Evolutionary conservation across 92 coral and sea anemone species (phyloP), one percentile per base, ranked within the genome.

Genomic region (Epizoanthus stellaris): DNA sequence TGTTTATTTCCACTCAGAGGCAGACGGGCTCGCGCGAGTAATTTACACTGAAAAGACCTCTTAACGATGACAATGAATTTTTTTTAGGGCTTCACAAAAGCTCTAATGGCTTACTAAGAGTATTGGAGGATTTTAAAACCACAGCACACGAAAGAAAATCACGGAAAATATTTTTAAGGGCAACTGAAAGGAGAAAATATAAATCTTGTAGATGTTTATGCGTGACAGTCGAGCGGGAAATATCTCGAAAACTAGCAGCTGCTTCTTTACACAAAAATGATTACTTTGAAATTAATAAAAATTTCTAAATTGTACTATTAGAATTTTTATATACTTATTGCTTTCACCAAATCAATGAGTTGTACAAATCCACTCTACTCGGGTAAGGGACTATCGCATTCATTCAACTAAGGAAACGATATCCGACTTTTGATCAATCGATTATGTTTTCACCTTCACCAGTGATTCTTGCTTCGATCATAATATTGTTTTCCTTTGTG

Each of bases 281-380:
- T 94, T 85, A 94, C 85, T 80, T 87, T 80, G 85, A 85, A 85
- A 92, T 88, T 94, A 94, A 94, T 90, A 61, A 92, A 90, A 87
- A 81, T 76, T 88, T 89, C 95, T 86, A 90, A 94, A 94, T 92
- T 92, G 93, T 80, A 85, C 94, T 85, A 92, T 94, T 94, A 90
- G 75, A 87, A 67, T 73, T 87, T 89, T 80, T 94, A 80, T 88
- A 85, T 88, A 67, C 89, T 85, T 86, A 87, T 90, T 90, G 80
- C 75, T 86, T 81, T 54, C 34, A 59, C 65, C 36, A 40, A 88
- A 70, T 89, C 90, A 91, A 91, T 73, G 88, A 86, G 62, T 85
- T 91, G 81, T 40, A 73, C 80, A 91, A 91, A 88, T 81, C 81
- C 49, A 71, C 60, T 21, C 45, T 85, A 42, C 19, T 58, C 25